phyloP scores from a whole-genome alignment of 2,113 vertebrate genomes.

The Stigmatopora argus region DNA sequence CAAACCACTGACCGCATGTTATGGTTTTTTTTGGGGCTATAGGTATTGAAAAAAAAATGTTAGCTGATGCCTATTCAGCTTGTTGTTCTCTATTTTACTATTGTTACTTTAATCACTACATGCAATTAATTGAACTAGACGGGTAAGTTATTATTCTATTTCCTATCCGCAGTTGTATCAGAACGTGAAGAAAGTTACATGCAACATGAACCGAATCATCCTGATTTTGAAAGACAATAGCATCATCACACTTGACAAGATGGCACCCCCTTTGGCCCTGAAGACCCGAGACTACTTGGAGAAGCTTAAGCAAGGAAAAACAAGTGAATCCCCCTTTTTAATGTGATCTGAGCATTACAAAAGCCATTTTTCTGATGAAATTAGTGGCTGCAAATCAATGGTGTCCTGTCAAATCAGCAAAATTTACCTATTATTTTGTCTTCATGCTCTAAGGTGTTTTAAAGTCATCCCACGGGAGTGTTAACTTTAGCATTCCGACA shows the following conservation, averaged over 20 bases:
- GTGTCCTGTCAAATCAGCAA: not conserved
- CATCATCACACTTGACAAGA: conserved; percentile 83
- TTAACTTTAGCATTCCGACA: conserved; percentile 85
- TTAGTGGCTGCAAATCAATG: not conserved
- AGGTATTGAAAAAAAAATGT: too few relatives aligned
- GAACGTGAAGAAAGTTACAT: conserved; percentile 86
- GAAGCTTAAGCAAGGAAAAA: conserved; percentile 78
- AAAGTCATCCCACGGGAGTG: conserved; percentile 87
- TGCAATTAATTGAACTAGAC: not conserved
- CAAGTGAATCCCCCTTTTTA: conserved; percentile 66
- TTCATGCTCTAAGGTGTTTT: conserved; percentile 59
- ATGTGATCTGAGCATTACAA: not conserved
- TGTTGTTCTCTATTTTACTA: too few relatives aligned
- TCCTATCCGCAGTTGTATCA: conserved; percentile 79
- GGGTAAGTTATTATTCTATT: not conserved
- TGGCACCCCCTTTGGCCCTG: conserved; percentile 74
- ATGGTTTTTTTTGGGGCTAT: too few relatives aligned
- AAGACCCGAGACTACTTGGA: conserved; percentile 89
- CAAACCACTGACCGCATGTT: too few relatives aligned
- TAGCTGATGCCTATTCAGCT: too few relatives aligned
- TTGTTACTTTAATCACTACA: not conserved
- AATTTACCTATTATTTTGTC: not conserved
- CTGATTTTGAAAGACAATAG: conserved; percentile 84
- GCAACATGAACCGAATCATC: conserved; percentile 72
- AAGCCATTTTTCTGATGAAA: not conserved